A percentile compares a stretch with the other conserved stretches of the same genome.
phyloP scores from a whole-genome alignment of 2,113 vertebrate genomes.

The Larimichthys polyactis region DNA sequence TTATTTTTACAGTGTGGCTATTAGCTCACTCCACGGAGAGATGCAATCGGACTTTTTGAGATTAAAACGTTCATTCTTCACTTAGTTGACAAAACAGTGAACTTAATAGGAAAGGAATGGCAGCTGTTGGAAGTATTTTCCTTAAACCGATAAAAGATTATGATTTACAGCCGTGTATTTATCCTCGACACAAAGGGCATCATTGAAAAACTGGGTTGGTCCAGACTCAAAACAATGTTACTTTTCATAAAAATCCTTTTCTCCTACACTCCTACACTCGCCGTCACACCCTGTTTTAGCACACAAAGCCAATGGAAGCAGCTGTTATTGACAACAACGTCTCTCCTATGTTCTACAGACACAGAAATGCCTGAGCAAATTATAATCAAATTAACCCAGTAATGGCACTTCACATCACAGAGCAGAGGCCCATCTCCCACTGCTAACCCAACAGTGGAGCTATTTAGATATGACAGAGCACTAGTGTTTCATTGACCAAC shows the following conservation, averaged over 20 bases:
- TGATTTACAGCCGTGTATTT: constrained; percentile 8
- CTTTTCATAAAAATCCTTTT: constrained; percentile 56
- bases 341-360: constrained; percentile 61
- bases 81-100: background rate
- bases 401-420: constrained; percentile 46
- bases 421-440: constrained; percentile 52
- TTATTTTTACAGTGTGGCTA: background rate
- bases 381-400: constrained; percentile 72
- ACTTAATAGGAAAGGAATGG: background rate
- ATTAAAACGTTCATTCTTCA: background rate
- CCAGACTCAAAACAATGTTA: constrained; percentile 51
- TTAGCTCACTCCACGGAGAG: background rate
- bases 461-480: constrained; percentile 70
- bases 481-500: constrained; percentile 50
- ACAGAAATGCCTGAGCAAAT: constrained; percentile 47
- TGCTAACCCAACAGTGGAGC: constrained; percentile 54
- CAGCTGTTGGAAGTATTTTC: background rate
- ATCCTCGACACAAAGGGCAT: constrained; percentile 43
- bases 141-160: no score
- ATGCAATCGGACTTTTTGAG: background rate
- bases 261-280: constrained; percentile 62
- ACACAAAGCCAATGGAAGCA: constrained; percentile 64
- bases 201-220: constrained; percentile 39
- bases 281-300: constrained; percentile 62
- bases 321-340: constrained; percentile 59